phyloP scores from a whole-genome alignment of 2,113 vertebrate species.

The Poecilia latipinna region DNA sequence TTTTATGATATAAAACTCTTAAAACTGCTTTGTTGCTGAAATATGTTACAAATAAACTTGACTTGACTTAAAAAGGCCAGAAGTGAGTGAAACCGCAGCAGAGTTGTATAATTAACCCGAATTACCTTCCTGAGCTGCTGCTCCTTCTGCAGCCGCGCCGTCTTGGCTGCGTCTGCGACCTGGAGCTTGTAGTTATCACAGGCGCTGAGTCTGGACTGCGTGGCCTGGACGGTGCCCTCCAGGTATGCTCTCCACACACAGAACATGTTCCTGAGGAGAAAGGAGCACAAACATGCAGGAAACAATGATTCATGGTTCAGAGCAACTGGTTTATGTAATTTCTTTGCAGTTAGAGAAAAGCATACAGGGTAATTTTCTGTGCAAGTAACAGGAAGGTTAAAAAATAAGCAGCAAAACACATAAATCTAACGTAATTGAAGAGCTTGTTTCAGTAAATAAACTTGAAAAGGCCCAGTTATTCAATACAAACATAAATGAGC shows the following conservation, averaged over 20 bases:
- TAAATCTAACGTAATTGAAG: no score
- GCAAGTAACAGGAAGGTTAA: no score
- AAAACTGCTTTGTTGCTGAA: no score
- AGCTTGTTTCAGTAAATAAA: no score
- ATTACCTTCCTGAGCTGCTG: slow-evolving; percentile 93
- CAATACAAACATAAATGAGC: no score
- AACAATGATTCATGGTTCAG: no score
- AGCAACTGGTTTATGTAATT: not conserved
- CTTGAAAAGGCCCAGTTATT: no score
- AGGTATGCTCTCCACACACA: slow-evolving; percentile 93
- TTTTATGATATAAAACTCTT: no score
- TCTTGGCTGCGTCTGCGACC: slow-evolving; percentile 90
- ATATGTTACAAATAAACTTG: no score
- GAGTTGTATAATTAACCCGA: not conserved
- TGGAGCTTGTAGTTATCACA: slow-evolving; percentile 93
- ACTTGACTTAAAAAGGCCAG: not conserved
- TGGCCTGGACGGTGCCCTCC: slow-evolving; percentile 91
- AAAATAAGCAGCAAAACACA: no score
- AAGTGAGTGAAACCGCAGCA: slow-evolving; percentile 14
- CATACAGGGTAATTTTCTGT: not conserved
- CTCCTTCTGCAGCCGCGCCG: slow-evolving; percentile 89
- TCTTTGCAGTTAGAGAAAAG: not conserved
- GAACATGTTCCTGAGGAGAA: slow-evolving; percentile 86
- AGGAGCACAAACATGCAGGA: not conserved
- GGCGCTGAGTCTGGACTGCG: slow-evolving; percentile 88